Percentiles rank a stretch among this genome's conserved stretches.
Conservation (phyloP, 2,888 invertebrate genomes). For the Nephrotoma flavescens region DNA sequence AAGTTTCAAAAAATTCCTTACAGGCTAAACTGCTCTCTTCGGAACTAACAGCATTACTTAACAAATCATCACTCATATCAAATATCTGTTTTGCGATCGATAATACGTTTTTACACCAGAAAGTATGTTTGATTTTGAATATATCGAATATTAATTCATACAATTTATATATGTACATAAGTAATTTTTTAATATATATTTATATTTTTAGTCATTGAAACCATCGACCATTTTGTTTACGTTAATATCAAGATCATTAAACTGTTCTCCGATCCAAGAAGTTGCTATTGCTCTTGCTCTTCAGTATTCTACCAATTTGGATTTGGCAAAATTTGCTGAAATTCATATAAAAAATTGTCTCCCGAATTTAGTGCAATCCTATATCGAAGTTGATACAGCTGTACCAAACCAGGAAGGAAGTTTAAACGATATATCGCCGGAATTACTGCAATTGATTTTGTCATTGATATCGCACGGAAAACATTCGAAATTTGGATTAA, state of each 20-base stretch:
- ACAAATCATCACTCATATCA: conserved; percentile 75
- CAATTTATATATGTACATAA: neutral
- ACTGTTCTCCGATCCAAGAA: conserved; percentile 79
- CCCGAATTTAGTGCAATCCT: conserved; percentile 71
- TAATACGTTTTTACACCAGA: conserved; percentile 60
- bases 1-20: conserved; percentile 43
- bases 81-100: conserved; percentile 81
- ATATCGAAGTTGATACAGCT: conserved; percentile 63
- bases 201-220: conserved; percentile 51
- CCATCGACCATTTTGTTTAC: conserved; percentile 65
- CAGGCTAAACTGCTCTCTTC: conserved; percentile 63
- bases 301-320: conserved; percentile 62
- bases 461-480: conserved; percentile 44
- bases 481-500: conserved; percentile 45
- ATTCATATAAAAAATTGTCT: conserved; percentile 69
- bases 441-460: conserved; percentile 73
- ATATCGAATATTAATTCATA: neutral
- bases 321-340: conserved; percentile 56
- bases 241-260: conserved; percentile 72
- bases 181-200: neutral
- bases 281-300: conserved; percentile 78
- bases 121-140: conserved; percentile 32
- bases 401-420: conserved; percentile 62
- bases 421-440: conserved; percentile 79
- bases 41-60: conserved; percentile 62